phyloP scores from a whole-genome alignment of 2,888 invertebrate species.

The Synergus umbraculus region DNA sequence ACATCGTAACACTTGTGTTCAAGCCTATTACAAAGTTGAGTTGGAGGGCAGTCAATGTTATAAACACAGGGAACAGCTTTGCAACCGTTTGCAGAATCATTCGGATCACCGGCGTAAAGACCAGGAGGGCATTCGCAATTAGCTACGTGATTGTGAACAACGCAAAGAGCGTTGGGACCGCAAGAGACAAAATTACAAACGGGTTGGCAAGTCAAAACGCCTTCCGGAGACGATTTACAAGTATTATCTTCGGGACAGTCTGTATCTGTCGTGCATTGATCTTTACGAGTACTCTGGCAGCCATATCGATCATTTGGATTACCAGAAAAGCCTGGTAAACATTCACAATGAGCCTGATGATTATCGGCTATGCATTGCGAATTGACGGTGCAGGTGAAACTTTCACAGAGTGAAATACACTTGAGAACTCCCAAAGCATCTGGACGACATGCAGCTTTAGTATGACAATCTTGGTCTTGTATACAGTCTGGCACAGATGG shows the following conservation, averaged over 20 bases:
- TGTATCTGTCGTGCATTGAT: slow-evolving; percentile 88
- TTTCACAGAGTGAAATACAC: slow-evolving; percentile 87
- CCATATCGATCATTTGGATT: slow-evolving; percentile 94
- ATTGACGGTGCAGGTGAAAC: slow-evolving; percentile 91
- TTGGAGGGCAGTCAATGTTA: slow-evolving; percentile 89
- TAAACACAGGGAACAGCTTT: slow-evolving; percentile 91
- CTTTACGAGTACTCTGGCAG: slow-evolving; percentile 85
- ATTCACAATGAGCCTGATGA: slow-evolving; percentile 90
- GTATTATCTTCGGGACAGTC: slow-evolving; percentile 91
- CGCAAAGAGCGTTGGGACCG: slow-evolving; percentile 92
- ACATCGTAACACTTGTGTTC: slow-evolving; percentile 90
- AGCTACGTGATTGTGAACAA: slow-evolving; percentile 92
- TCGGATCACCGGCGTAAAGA: slow-evolving; percentile 91
- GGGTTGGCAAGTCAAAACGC: slow-evolving; percentile 84
- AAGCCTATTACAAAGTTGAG: slow-evolving; percentile 89
- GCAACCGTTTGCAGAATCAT: slow-evolving; percentile 86
- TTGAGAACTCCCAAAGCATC: slow-evolving; percentile 91
- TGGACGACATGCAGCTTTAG: slow-evolving; percentile 86
- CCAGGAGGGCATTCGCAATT: slow-evolving; percentile 95
- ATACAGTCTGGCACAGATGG: slow-evolving; percentile 91
- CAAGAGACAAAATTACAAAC: slow-evolving; percentile 89
- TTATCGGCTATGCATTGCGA: slow-evolving; percentile 87
- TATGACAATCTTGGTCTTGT: slow-evolving; percentile 84
- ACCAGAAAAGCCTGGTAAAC: slow-evolving; percentile 89
- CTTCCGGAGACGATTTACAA: slow-evolving; percentile 82